Evolutionary conservation across 2,797 vertebrate genomes (phyloP).

Genomic region (Lithobates pipiens): DNA sequence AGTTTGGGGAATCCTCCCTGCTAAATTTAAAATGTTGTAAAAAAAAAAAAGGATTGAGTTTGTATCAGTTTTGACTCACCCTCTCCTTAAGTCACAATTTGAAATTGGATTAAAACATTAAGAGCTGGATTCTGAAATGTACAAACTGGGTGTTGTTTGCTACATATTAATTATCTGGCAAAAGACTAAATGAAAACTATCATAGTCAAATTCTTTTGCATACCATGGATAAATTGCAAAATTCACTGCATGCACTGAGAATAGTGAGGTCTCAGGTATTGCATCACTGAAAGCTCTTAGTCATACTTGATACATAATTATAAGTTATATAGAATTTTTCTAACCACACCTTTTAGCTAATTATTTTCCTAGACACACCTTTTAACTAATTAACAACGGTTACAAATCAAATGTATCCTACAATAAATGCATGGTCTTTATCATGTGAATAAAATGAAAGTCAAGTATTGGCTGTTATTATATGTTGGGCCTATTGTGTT

Average conservation of each 20-base stretch:
- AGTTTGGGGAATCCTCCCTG: no score
- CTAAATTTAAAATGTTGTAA: no score
- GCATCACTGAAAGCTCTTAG: conserved; percentile 2
- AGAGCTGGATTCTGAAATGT: no score
- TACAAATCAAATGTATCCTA: not conserved
- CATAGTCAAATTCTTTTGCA: no score
- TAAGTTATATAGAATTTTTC: not conserved
- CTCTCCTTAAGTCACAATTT: no score
- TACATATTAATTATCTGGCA: no score
- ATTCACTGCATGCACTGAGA: not conserved
- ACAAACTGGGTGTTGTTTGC: no score
- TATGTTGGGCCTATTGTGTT: not conserved
- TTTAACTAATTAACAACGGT: not conserved
- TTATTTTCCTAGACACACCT: not conserved
- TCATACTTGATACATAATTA: not conserved
- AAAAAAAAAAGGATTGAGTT: no score
- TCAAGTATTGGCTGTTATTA: not conserved
- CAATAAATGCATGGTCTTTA: not conserved
- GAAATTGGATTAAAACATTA: no score
- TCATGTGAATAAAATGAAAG: not conserved
- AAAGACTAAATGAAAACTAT: no score
- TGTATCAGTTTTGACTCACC: no score
- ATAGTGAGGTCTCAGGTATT: not conserved
- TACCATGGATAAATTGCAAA: no score
- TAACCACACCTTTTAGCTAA: not conserved